Percentiles rank a stretch among this genome's conserved stretches.
Conservation (phyloP, 1,140 invertebrate species). For the Pteromalus puparum region DNA sequence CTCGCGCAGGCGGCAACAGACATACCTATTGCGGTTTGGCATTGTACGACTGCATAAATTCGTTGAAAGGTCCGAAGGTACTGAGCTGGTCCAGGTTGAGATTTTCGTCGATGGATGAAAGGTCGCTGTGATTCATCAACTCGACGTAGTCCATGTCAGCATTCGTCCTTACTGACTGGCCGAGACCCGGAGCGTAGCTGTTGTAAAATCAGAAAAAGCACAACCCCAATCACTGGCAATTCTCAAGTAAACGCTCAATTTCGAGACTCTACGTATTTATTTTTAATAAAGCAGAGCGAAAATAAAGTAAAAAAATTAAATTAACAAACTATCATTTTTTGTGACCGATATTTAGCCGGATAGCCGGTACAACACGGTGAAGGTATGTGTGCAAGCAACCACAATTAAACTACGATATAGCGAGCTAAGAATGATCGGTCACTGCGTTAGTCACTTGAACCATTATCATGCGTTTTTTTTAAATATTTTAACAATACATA, state of each 20-base stretch:
- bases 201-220: slow-evolving; percentile 70
- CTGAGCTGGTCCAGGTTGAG: slow-evolving; percentile 71
- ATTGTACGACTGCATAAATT: slow-evolving; percentile 71
- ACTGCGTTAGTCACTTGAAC: slow-evolving; percentile 35
- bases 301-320: slow-evolving; percentile 28
- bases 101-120: slow-evolving; percentile 71
- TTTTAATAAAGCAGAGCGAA: slow-evolving; percentile 46
- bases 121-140: slow-evolving; percentile 67
- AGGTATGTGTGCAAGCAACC: slow-evolving; percentile 56
- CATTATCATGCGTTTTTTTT: not conserved
- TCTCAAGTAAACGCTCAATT: slow-evolving; percentile 50
- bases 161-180: slow-evolving; percentile 68
- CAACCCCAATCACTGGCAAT: slow-evolving; percentile 75
- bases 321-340: slow-evolving; percentile 43
- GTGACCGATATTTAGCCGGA: slow-evolving; percentile 69
- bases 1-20: slow-evolving; percentile 20
- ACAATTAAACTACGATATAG: slow-evolving; percentile 50
- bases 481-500: not conserved
- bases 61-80: slow-evolving; percentile 65
- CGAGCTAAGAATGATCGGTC: slow-evolving; percentile 47
- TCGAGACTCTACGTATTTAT: slow-evolving; percentile 38
- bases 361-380: slow-evolving; percentile 73
- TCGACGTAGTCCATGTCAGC: slow-evolving; percentile 73
- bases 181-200: slow-evolving; percentile 73
- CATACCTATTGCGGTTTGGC: slow-evolving; percentile 67